phyloP scores from a whole-genome alignment of 1,140 invertebrate species.

The Cyphomyrmex costatus region DNA sequence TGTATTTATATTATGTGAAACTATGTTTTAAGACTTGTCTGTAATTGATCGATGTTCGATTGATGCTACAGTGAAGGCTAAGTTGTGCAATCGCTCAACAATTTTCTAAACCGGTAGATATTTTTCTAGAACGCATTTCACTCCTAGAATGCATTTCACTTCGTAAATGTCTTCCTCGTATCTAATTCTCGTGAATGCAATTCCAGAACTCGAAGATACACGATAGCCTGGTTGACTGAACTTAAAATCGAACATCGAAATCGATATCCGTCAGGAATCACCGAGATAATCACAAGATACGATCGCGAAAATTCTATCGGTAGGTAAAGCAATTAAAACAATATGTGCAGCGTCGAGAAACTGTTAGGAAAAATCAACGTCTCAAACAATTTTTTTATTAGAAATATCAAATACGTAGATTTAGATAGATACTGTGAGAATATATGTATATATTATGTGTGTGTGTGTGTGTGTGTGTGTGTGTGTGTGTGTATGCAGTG shows the following conservation, averaged over 20 bases:
- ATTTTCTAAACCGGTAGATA: constrained; percentile 26
- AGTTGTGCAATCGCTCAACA: constrained; percentile 12
- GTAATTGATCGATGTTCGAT: constrained; percentile 15
- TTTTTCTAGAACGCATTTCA: constrained; percentile 36
- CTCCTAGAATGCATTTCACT: constrained; percentile 27
- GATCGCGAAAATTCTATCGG: constrained; percentile 5
- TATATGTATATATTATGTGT: too few species aligned
- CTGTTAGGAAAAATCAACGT: not conserved
- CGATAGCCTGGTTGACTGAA: constrained; percentile 10
- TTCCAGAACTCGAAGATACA: constrained; percentile 37
- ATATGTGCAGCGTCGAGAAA: constrained; percentile 55
- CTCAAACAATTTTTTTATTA: not conserved
- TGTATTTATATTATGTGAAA: not conserved
- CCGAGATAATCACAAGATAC: constrained; percentile 28
- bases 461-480: too few species aligned
- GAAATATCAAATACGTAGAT: not conserved
- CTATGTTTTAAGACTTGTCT: not conserved
- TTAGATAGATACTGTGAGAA: not conserved
- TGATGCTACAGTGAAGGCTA: constrained; percentile 3
- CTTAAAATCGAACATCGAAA: constrained; percentile 41
- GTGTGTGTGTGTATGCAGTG: too few species aligned
- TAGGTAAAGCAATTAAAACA: constrained; percentile 27
- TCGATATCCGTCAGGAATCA: constrained; percentile 50
- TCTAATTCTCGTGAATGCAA: constrained; percentile 57
- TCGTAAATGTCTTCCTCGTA: constrained; percentile 64